A percentile compares a stretch with the other conserved stretches of the same genome.
Conservation (phyloP, 2,113 vertebrate genomes). For the Zosterops lateralis region DNA sequence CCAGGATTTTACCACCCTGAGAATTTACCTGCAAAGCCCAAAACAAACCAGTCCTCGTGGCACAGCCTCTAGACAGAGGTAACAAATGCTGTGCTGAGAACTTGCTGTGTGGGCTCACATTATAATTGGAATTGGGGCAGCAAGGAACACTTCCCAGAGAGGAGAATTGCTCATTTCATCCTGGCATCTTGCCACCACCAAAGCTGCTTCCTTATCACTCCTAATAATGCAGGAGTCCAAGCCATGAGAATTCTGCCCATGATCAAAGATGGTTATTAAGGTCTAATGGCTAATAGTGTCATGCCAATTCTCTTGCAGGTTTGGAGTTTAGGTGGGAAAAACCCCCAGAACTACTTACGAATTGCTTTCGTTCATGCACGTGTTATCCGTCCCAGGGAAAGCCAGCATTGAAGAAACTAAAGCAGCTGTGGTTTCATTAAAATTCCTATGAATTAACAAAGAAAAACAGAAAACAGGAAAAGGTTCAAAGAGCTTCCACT, state of each 20-base stretch:
- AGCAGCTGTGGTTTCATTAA: conserved; percentile 74
- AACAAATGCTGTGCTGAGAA: background rate
- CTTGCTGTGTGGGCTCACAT: background rate
- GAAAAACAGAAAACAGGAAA: background rate
- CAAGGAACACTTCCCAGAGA: background rate
- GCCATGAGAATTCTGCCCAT: background rate
- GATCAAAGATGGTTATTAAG: background rate
- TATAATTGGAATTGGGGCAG: background rate
- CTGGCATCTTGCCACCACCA: background rate
- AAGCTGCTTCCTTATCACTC: background rate
- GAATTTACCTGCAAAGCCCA: background rate
- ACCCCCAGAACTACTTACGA: conserved; percentile 63
- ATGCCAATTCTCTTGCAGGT: background rate
- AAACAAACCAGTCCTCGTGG: background rate
- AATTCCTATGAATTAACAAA: conserved; percentile 75
- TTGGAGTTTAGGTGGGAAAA: background rate
- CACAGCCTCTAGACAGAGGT: background rate
- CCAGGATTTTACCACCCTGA: background rate
- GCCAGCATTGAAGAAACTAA: conserved; percentile 83
- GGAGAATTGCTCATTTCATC: background rate
- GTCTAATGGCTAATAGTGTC: background rate
- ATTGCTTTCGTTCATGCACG: conserved; percentile 76
- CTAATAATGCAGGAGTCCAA: background rate
- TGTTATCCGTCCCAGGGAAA: conserved; percentile 87
- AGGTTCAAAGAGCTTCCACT: background rate